Conservation (phyloP, 35 echinoderm and acorn worm genomes). For the Heliocidaris tuberculata region DNA sequence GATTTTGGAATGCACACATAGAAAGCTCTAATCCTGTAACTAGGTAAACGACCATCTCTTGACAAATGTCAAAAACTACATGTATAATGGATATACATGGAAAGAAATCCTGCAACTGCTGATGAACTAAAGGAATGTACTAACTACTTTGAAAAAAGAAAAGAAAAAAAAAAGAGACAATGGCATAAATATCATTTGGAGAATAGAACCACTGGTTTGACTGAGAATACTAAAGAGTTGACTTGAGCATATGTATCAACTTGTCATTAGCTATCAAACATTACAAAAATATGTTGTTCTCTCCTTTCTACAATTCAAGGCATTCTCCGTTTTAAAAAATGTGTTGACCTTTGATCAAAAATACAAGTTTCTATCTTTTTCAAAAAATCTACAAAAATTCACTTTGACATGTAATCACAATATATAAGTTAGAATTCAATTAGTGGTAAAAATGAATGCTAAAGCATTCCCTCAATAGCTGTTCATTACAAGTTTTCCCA, state of each 20-base stretch:
- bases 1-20: constrained; percentile 2
- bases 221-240: background rate
- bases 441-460: too few species aligned
- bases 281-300: constrained; percentile 3
- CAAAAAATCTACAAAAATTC: background rate
- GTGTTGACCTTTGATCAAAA: background rate
- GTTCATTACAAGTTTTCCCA: too few species aligned
- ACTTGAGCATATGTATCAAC: background rate
- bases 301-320: constrained; percentile 1
- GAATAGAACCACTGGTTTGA: background rate
- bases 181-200: background rate
- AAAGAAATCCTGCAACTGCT: background rate
- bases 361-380: background rate
- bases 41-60: background rate
- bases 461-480: too few species aligned
- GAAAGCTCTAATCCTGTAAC: background rate
- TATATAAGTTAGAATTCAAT: too few species aligned
- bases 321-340: background rate
- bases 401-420: background rate
- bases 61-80: background rate
- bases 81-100: background rate
- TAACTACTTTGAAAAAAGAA: background rate
- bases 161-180: too few species aligned
- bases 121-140: background rate
- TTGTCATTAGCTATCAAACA: background rate